Evolutionary conservation across 2,888 invertebrate species (phyloP).

Genomic region (Iselma pallidipennis): DNA sequence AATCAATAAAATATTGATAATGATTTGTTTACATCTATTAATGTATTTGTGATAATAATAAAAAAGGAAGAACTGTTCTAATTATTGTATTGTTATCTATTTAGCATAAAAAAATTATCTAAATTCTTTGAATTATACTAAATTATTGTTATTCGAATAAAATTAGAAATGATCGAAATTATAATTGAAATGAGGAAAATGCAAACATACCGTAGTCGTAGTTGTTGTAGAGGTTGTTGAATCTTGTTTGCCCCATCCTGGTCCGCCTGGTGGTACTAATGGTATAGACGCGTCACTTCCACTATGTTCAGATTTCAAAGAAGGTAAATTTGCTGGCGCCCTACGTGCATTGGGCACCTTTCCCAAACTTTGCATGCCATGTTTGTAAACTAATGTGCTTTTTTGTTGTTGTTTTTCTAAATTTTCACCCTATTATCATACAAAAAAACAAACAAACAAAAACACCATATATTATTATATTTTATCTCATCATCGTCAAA

Average conservation of each 20-base stretch:
- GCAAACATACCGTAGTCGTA: slow-evolving; percentile 43
- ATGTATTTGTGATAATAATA: no score
- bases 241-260: slow-evolving; percentile 72
- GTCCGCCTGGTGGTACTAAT: slow-evolving; percentile 77
- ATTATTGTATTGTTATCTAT: no score
- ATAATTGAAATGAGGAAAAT: no score
- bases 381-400: slow-evolving; percentile 91
- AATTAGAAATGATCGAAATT: no score
- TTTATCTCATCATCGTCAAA: neutral
- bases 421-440: slow-evolving; percentile 86
- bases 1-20: no score
- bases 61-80: no score
- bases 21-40: no score
- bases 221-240: slow-evolving; percentile 58
- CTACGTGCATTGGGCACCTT: slow-evolving; percentile 98
- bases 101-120: no score
- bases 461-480: neutral
- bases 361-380: slow-evolving; percentile 99
- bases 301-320: slow-evolving; percentile 94
- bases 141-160: no score
- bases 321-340: slow-evolving; percentile 98
- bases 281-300: slow-evolving; percentile 78
- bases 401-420: slow-evolving; percentile 87
- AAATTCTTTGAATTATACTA: no score
- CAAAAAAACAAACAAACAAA: slow-evolving; percentile 35